These are phyloP conservation scores for Brachymystax lenok DNA, from an alignment of 2,797 vertebrate genomes.

Conservation along the genomic window DNA sequence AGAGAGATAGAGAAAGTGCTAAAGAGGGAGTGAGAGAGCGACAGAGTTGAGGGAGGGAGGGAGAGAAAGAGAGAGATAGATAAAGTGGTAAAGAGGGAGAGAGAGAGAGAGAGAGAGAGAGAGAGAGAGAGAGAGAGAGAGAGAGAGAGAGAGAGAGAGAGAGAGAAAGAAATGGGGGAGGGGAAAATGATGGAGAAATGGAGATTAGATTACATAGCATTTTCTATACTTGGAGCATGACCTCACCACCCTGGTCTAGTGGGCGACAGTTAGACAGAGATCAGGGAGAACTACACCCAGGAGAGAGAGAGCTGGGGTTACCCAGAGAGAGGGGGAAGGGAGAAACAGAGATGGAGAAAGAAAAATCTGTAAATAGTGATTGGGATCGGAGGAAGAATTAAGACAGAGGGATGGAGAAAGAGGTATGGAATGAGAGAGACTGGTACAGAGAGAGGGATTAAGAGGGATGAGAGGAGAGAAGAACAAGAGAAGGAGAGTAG, in stretches of 20 bases:
- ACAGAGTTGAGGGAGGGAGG: neutral
- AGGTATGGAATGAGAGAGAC: neutral
- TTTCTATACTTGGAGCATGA: conserved; percentile 46
- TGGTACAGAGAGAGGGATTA: neutral
- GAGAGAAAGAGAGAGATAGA: neutral
- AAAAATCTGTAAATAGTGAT: conserved; percentile 75
- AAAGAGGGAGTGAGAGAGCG: neutral
- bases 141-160: neutral
- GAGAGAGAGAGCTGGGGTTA: neutral
- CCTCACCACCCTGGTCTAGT: conserved; percentile 29
- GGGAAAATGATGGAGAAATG: neutral
- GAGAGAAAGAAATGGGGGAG: too few species aligned
- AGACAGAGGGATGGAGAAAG: neutral
- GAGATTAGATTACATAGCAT: conserved; percentile 46
- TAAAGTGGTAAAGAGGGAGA: neutral
- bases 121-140: too few species aligned
- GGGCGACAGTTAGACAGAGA: conserved; percentile 36
- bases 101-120: neutral
- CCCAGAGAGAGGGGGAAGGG: neutral
- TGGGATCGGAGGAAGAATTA: neutral
- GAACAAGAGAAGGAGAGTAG: neutral
- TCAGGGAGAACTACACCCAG: conserved; percentile 26
- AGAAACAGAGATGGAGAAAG: too few species aligned
- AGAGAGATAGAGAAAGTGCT: neutral
- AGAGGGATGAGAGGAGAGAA: neutral